phyloP scores from a whole-genome alignment of 2,113 vertebrate genomes.

The Laterallus jamaicensis region DNA sequence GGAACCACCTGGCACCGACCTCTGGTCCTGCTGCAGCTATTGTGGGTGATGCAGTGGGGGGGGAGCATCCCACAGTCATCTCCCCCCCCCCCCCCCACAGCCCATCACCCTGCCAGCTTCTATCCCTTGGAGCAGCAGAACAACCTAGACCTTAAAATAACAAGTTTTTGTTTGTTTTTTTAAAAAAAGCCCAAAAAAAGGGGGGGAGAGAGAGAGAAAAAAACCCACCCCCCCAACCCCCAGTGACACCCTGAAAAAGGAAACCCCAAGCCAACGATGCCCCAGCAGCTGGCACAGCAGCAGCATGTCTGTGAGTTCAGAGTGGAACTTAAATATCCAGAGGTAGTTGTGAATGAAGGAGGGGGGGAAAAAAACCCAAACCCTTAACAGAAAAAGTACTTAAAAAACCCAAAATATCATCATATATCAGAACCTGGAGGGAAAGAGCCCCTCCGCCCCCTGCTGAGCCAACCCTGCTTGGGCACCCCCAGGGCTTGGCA shows the following conservation, averaged over 20 bases:
- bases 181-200: background rate
- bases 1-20: conserved; percentile 11
- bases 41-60: background rate
- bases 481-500: background rate
- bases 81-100: background rate
- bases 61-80: background rate
- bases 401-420: background rate
- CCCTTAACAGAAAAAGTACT: background rate
- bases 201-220: background rate
- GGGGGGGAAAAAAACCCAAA: background rate
- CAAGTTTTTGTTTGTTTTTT: too few relatives aligned
- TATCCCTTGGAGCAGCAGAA: conserved; percentile 49
- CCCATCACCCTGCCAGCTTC: background rate
- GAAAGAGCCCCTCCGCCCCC: background rate
- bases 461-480: fast-evolving
- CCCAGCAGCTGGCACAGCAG: conserved; percentile 55
- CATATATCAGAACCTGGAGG: background rate
- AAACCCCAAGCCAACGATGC: background rate
- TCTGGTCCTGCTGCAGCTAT: conserved; percentile 27
- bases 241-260: background rate
- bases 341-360: conserved; percentile 83
- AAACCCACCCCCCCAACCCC: background rate
- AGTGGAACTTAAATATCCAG: conserved; percentile 79
- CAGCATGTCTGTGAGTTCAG: conserved; percentile 64
- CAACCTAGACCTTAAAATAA: background rate